Evolutionary conservation across 2,113 vertebrate species (phyloP).

Genomic region (Aptenodytes forsteri): DNA sequence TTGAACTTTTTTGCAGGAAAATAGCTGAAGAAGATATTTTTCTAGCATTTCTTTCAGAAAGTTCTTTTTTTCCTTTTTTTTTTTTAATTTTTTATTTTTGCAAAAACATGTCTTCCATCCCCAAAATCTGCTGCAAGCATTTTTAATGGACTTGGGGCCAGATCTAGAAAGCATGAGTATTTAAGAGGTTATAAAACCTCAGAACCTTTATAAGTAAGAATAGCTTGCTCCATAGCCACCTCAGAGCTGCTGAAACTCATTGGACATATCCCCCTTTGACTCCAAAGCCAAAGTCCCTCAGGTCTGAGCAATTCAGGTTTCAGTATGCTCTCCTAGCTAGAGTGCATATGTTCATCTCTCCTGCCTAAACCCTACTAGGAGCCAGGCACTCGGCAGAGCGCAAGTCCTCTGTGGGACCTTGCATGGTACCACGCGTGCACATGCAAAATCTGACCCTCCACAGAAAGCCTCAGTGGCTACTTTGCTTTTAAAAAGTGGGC

Average conservation of each 20-base stretch:
- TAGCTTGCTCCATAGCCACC: background rate
- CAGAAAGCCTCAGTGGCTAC: background rate
- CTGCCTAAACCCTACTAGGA: background rate
- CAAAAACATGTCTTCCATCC: background rate
- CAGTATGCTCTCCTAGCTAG: background rate
- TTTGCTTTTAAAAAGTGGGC: background rate
- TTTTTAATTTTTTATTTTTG: background rate
- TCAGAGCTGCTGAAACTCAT: background rate
- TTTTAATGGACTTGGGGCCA: background rate
- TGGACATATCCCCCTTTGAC: background rate
- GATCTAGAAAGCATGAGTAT: background rate
- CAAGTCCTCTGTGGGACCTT: background rate
- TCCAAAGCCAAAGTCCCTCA: background rate
- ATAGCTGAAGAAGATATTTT: background rate
- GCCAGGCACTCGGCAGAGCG: background rate
- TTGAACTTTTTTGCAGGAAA: background rate
- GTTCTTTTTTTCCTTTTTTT: background rate
- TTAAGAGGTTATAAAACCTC: background rate
- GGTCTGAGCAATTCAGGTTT: background rate
- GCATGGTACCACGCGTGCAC: rapidly evolving
- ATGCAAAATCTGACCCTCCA: background rate
- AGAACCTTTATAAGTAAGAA: background rate
- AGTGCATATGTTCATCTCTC: background rate
- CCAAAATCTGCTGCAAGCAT: background rate
- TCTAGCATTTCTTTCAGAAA: background rate